Conservation (phyloP, 2,888 invertebrate genomes). For the Andricus curvator region DNA sequence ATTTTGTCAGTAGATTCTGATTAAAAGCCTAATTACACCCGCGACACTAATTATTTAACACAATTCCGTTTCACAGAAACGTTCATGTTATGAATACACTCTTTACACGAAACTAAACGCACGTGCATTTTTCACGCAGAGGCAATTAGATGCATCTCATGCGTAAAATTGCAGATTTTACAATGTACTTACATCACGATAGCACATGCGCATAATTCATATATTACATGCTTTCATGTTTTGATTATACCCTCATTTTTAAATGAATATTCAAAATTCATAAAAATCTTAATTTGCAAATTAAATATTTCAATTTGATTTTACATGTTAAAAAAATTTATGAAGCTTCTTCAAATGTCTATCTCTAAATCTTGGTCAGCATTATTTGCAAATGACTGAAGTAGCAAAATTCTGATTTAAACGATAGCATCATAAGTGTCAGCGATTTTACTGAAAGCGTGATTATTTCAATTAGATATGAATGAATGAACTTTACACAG, state of each 20-base stretch:
- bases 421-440: not conserved
- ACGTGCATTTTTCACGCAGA: constrained; percentile 35
- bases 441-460: not conserved
- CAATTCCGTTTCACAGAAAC: not conserved
- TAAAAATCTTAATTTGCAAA: not conserved
- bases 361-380: not conserved
- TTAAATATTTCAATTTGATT: not conserved
- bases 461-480: too few species aligned
- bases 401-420: not conserved
- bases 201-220: not conserved
- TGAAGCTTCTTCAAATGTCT: not conserved
- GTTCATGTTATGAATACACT: not conserved
- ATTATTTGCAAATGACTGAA: not conserved
- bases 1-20: too few species aligned
- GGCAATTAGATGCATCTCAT: constrained; percentile 29
- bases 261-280: not conserved
- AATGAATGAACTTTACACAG: too few species aligned
- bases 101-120: not conserved
- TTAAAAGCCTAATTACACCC: too few species aligned
- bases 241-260: not conserved
- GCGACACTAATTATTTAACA: too few species aligned
- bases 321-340: not conserved
- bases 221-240: constrained; percentile 16
- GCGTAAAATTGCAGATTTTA: constrained; percentile 31
- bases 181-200: constrained; percentile 1